Base-by-base conservation (phyloP, 2,888 invertebrate genomes). In the Aleiodes leptofemur region DNA sequence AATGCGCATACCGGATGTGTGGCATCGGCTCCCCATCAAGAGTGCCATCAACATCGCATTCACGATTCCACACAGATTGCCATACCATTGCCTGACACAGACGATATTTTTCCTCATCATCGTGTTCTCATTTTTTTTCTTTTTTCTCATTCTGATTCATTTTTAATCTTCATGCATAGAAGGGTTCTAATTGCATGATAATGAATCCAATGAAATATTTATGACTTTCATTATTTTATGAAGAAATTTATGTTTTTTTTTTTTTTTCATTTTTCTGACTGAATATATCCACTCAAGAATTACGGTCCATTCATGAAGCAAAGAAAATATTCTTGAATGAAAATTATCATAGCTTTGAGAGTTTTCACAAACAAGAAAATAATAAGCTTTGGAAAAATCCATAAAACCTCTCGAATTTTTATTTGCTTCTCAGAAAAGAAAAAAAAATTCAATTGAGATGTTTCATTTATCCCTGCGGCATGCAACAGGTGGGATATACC, bases 1-100 rank as follows among this genome's bases (percentile, higher is more conserved):
- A 89, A 89, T 89, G 89, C 89, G 89, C 89, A 89, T 89, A 89
- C 89, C 89, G 89, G 89, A 89, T 88, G 89, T 87, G 87, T 87
- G 88, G 88, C 89, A 89, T 89, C 89, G 89, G 88, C 89, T 89
- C 89, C 88, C 89, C 89, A 89, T 89, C 88, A 86, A 84, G 85
- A 83, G 69, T 78, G 73, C 87, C 88, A 88, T 88, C 88, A 87
- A 86, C 88, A 86, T 86, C 87, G 85, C 88, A 86, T 86, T 87
- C 86, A 87, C 86, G 83, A 86, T 86, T 84, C 84, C 83, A 68
- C 82, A 84, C 83, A 83, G 83, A 84, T 86, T 84, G 85, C 82
- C 84, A 85, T 84, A 84, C 85, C 85, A 85, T 85, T 84, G 81
- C 85, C 76, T 79, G 76, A 77, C 79, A 77, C 76, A 79, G 77